These are phyloP conservation scores for Penaeus indicus DNA, from an alignment of 1,140 invertebrate genomes.

Conservation along the genomic window DNA sequence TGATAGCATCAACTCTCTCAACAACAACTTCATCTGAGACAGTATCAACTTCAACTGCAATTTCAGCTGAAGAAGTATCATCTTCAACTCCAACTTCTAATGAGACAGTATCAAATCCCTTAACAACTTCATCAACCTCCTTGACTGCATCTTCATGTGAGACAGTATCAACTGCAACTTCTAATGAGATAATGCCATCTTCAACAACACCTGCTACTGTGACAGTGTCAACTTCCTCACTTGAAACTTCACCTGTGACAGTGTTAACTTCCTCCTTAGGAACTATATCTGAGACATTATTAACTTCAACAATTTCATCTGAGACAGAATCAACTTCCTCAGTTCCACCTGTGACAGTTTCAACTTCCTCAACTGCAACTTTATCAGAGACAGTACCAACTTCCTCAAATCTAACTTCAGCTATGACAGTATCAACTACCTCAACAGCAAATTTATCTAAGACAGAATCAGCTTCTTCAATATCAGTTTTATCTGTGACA, in stretches of 20 bases:
- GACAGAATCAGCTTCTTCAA: not conserved
- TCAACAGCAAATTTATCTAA: not conserved
- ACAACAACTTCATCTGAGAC: not conserved
- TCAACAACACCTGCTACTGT: not conserved
- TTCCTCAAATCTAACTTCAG: slow-evolving; percentile 5
- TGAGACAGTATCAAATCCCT: not conserved
- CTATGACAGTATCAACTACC: not conserved
- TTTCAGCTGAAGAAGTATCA: not conserved
- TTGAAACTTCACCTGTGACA: not conserved
- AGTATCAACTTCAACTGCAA: not conserved
- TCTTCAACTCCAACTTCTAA: slow-evolving; percentile 5
- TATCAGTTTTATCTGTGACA: too few species aligned
- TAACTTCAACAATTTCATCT: too few species aligned
- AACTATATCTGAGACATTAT: too few species aligned
- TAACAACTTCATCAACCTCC: not conserved
- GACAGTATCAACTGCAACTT: not conserved
- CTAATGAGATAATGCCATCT: not conserved
- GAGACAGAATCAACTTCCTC: not conserved
- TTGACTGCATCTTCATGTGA: not conserved
- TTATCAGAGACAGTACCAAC: not conserved
- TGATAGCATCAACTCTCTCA: not conserved
- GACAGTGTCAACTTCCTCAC: not conserved
- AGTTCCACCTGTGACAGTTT: not conserved
- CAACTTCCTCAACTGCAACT: slow-evolving; percentile 10
- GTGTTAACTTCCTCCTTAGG: too few species aligned